Base-by-base conservation (phyloP, 2,113 vertebrate genomes). In the Grallaria varia region DNA sequence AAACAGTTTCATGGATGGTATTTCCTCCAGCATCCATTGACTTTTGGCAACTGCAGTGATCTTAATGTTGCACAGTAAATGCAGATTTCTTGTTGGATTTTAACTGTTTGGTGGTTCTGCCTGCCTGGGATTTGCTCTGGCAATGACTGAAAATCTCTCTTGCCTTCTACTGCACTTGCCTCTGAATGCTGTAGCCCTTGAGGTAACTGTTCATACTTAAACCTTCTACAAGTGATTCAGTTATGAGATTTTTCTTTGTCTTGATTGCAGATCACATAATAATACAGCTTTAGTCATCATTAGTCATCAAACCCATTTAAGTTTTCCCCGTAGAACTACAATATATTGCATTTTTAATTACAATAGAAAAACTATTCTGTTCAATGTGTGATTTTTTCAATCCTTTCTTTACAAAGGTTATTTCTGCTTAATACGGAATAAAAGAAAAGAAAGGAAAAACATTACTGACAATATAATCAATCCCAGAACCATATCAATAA, bases 321-420 rank as follows among this genome's bases (percentile, higher is more conserved):
- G 18, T 16, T 86, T 92, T 90, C 59, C 59, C 49, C 58, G 31
- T 14, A 88, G 75, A 90, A 80, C 5, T 30, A 24, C 35, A 80
- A 73, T 23, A 52, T 35, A 58, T 22, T 52, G 28, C 11, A 56
- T 75, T 87, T 87, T 95, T 88, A 92, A 95, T 92, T 93, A 85
- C 45, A 92, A 64, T 21, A 60, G 15, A 67, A 75, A 91, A 81
- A 64, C 22, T 0, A 66, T 49, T 71, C 30, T 37, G 21, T 42
- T 95, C 49, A 76, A 10, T 37, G 18, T 79, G 40, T n/a, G 63
- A 75, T 50, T 82, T 69, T 69, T 89, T 85, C 35, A 68, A 39
- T 76, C 44, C 72, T 94, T 55, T 74, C 45, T 81, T 94, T 85
- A 80, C 37, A 91, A 66, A 58, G 17, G 6, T 45, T 88, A 60